Conservation (phyloP, 2,113 vertebrate genomes). For the Petromus typicus region DNA sequence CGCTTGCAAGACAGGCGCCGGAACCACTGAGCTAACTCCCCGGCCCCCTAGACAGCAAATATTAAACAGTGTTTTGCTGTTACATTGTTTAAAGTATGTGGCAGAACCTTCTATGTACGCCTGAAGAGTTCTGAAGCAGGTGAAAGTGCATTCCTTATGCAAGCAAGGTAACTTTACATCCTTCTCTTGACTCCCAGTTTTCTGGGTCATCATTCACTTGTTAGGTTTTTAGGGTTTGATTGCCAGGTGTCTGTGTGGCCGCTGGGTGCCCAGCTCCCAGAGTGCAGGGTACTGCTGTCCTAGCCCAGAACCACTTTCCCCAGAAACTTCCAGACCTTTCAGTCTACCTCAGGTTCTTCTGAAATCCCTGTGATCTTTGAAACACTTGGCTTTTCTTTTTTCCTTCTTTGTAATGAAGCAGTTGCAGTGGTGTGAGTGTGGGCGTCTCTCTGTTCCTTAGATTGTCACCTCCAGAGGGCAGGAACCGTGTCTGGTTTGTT, state of each 20-base stretch:
- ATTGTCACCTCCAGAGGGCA: slow-evolving; percentile 43
- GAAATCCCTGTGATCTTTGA: background rate
- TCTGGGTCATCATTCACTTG: background rate
- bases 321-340: background rate
- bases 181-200: background rate
- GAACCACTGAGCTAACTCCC: too few relatives aligned
- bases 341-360: background rate
- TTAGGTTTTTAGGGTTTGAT: background rate
- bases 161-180: background rate
- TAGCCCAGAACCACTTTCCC: background rate
- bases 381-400: background rate
- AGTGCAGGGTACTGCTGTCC: background rate
- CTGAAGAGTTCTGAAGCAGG: background rate
- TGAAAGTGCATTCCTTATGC: background rate
- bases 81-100: background rate
- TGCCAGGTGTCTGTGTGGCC: fast-evolving
- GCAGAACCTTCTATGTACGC: background rate
- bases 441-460: background rate
- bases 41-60: background rate
- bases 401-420: background rate
- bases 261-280: fast-evolving
- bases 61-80: background rate
- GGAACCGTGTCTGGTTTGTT: background rate
- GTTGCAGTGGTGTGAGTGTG: background rate
- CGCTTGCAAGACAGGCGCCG: too few relatives aligned